Conservation (phyloP, 2,888 invertebrate species). For the Uropetala carovei region DNA sequence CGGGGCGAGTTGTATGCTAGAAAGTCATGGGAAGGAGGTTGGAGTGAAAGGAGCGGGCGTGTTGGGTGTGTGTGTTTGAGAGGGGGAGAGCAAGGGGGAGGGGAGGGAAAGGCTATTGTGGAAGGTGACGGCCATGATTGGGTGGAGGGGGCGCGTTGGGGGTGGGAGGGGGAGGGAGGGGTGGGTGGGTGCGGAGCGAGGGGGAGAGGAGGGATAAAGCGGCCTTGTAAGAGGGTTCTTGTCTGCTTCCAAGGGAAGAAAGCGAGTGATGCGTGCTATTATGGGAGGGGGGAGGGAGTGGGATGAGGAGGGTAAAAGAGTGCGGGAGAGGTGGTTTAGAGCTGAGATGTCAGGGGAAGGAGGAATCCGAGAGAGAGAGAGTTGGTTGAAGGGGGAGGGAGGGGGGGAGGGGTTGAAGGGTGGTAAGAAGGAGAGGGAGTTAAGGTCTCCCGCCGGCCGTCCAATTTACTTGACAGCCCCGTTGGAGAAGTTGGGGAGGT, state of each 20-base stretch:
- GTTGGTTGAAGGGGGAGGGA: background rate
- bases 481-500: slow-evolving; percentile 38
- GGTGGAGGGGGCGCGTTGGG: background rate
- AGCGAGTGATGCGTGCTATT: slow-evolving; percentile 15
- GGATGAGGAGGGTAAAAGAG: too few species aligned
- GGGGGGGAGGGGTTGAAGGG: background rate
- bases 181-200: background rate
- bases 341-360: background rate
- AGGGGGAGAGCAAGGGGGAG: background rate
- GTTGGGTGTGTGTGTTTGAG: background rate
- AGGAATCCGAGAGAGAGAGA: background rate
- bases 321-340: too few species aligned
- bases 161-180: background rate
- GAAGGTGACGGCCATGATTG: slow-evolving; percentile 30
- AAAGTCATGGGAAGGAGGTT: slow-evolving; percentile 31
- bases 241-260: background rate
- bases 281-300: background rate
- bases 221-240: background rate
- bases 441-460: slow-evolving; percentile 30
- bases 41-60: background rate
- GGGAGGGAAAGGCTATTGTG: background rate
- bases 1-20: slow-evolving; percentile 56
- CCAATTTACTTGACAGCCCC: slow-evolving; percentile 62
- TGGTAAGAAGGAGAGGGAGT: background rate
- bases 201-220: background rate